Percentiles rank a stretch among this genome's conserved stretches.
These are phyloP conservation scores for Ridgeia piscesae DNA, from an alignment of 1,140 invertebrate genomes.

Conservation along the genomic window DNA sequence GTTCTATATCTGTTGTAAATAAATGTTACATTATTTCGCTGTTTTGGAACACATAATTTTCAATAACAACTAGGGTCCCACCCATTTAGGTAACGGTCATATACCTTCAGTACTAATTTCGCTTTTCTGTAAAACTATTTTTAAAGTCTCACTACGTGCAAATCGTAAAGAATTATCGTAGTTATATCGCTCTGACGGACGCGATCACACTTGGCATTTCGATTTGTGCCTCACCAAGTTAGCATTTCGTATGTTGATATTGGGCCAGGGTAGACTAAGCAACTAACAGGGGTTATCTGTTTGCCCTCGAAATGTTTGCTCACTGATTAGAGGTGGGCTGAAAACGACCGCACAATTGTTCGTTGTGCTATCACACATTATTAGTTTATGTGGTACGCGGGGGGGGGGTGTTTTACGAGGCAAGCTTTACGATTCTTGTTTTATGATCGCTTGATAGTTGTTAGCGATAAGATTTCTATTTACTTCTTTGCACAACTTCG, in stretches of 20 bases:
- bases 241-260: not conserved
- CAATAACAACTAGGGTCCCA: no score
- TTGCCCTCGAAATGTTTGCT: not conserved
- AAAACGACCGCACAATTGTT: not conserved
- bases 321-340: not conserved
- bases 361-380: not conserved
- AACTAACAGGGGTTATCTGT: not conserved
- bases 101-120: not conserved
- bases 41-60: not conserved
- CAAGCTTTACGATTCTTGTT: not conserved
- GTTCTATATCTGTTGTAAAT: not conserved
- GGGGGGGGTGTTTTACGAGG: not conserved
- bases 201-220: not conserved
- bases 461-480: not conserved
- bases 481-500: not conserved
- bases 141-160: not conserved
- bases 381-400: not conserved
- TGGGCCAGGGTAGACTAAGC: not conserved
- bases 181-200: not conserved
- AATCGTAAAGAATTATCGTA: not conserved
- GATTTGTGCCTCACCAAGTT: not conserved
- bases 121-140: not conserved
- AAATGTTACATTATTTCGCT: not conserved
- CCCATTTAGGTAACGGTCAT: not conserved
- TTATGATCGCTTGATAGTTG: not conserved